Conservation (phyloP, 2,888 invertebrate genomes). For the Pegoplata infirma region DNA sequence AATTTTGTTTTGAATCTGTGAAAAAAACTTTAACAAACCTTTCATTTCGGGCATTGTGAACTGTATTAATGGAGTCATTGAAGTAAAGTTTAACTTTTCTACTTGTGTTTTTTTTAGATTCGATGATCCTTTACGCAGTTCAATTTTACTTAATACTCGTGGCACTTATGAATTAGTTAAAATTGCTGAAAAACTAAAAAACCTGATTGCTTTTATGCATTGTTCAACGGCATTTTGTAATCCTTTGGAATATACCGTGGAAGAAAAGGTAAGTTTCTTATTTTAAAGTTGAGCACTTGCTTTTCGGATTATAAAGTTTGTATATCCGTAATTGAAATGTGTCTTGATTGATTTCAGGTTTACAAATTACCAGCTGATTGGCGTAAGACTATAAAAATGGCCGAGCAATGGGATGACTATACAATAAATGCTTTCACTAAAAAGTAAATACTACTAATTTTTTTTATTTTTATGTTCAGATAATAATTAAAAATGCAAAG, state of each 20-base stretch:
- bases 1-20: not conserved
- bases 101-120: constrained; percentile 80
- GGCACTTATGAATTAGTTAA: constrained; percentile 83
- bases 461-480: not conserved
- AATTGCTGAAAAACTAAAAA: constrained; percentile 80
- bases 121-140: constrained; percentile 85
- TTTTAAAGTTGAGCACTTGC: too few relatives aligned
- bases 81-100: not conserved
- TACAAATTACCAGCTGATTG: constrained; percentile 82
- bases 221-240: constrained; percentile 94
- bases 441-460: too few relatives aligned
- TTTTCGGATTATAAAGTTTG: too few relatives aligned
- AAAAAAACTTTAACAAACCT: too few relatives aligned
- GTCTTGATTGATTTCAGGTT: constrained; percentile 58
- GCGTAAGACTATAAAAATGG: constrained; percentile 83
- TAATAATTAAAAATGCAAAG: too few relatives aligned
- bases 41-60: too few relatives aligned
- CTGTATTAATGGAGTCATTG: too few relatives aligned
- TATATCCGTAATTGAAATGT: not conserved
- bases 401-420: constrained; percentile 81
- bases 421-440: constrained; percentile 45
- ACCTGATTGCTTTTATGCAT: constrained; percentile 83
- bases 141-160: constrained; percentile 82
- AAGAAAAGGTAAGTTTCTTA: constrained; percentile 81
- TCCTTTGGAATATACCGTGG: constrained; percentile 84